Base-by-base conservation (phyloP, 2,888 invertebrate genomes). In the Ecliptopera silaceata region DNA sequence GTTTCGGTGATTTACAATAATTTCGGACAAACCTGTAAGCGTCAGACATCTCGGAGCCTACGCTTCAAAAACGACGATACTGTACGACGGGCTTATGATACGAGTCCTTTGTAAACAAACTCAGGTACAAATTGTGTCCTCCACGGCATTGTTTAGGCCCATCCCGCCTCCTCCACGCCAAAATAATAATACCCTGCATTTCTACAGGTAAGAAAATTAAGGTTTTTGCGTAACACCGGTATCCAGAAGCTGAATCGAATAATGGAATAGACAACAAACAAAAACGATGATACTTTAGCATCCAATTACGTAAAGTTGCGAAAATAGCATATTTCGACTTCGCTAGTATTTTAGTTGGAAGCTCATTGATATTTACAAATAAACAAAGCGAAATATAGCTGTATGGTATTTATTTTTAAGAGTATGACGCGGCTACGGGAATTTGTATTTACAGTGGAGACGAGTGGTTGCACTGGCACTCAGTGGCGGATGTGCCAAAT, bases 401-500 rank as follows among this genome's bases (percentile, higher is more conserved):
- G 66, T 71, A 66, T 73, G 64, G 63, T 63, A 65, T 65, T 72
- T 63, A 65, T 65, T 72, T 79, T 79, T 64, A 74, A 72, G 70
- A 69, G 71, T 70, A 47, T 64, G 61, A 56, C 54, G 56, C 65
- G 72, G 68, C 66, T 79, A 78, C 77, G 75, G 77, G 75, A 78
- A 74, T 79, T 75, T 76, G 82, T 90, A 90, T 89, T 89, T 89
- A 85, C 82, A 80, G 83, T 74, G 66, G 65, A 55, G 43, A 56
- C 55, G 49, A 60, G 64, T 75, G 72, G 63, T 75, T 75, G 64
- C 70, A 79, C 78, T 80, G 84, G 80, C 86, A 80, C 75, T 79
- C 80, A 79, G 71, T 77, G 74, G 85, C 90, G 89, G 90, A 90
- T 90, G 89, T 90, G 90, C 90, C 90, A 90, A 91, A 90, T 88